Base-by-base conservation (phyloP, 1,140 invertebrate genomes). In the Plectrocnemia conspersa region DNA sequence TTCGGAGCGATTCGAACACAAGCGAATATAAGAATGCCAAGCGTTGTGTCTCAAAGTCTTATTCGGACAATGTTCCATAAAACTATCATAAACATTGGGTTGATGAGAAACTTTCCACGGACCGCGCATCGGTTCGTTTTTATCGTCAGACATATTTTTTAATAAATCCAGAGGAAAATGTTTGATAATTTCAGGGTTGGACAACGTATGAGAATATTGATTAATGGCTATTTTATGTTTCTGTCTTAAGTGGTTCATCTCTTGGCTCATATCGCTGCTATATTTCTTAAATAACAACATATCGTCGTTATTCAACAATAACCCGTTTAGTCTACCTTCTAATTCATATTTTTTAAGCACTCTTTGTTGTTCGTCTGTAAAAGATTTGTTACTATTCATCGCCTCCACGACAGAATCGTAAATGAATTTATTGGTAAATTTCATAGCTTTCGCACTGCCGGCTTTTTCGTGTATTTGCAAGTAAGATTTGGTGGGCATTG, bases 1-100 rank as follows among this genome's bases (percentile, higher is more conserved):
- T 9, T 86, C 84, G 3, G 74, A 69, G 59, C 77, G 77, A 24
- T 75, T 73, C 0, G 88, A 88, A n/a, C 83, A 85, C 54, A 86
- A 74, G 16, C 78, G 77, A 1, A 85, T 81, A 65, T 82, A 74
- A 0, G 88, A 87, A 44, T 86, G 76, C 89, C 90, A 97, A 1
- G 88, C 71, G 67, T 90, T 91, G 81, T 83, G 91, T 27, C 94
- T 74, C 23, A 88, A 65, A 18, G 79, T 68, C 54, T 86, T 73
- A 67, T 88, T 82, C 1, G 88, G 82, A 72, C 93, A 97, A 69
- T 91, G 82, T 68, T 93, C 82, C 66, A 93, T 73, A 63, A 89
- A 91, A 9, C 79, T 76, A 45, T 82, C 69, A 59, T 85, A 82
- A 27, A 91, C 76, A 57, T 82, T 70, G 1, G 85, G 82, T 33